Base-by-base conservation (phyloP, 2,113 vertebrate species). In the Cygnus buccinator region DNA sequence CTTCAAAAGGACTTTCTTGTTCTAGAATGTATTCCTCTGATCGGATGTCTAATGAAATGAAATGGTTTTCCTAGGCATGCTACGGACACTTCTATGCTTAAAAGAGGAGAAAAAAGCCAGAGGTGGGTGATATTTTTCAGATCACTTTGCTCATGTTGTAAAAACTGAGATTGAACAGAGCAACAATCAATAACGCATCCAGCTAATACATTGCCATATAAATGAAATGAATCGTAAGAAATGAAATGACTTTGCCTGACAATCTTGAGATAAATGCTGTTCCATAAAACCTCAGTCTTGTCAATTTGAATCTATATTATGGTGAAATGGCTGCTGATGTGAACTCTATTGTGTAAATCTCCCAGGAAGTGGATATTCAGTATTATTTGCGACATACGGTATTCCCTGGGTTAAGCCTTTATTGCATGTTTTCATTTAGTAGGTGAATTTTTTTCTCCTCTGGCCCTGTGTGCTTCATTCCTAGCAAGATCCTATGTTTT, bases 201-300 rank as follows among this genome's bases (percentile, higher is more conserved):
- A 91, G 85, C 88, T 96, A 98, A 98, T 96, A 97, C 70, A 87
- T 44, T 92, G 77, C 86, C 73, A 0, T 95, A 92, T 89, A 97
- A 96, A 94, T 97, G 93, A 97, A 97, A 98, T 97, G 65, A 96
- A 96, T 97, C 91, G 91, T 91, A 93, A 94, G 91, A 96, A 98
- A 96, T 97, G 77, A 97, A 97, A 97, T 95, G 8, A 84, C 92
- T 97, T 96, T 41, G 93, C 48, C 55, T 96, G 96, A 96, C 96
- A 97, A 88, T 92, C 74, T 95, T 55, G 77, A 97, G 91, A 97
- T 94, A 95, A 97, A 96, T 95, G 82, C 73, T 75, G 33, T 87
- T 86, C 84, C 75, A 90, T 59, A 94, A 92, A 95, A 93, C 87
- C 75, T 91, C 75, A 37, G 85, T 37, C 89, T 82, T 97, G 90